These are phyloP conservation scores for Xerus rutilus DNA, from an alignment of 2,797 vertebrate species.

Conservation along the genomic window DNA sequence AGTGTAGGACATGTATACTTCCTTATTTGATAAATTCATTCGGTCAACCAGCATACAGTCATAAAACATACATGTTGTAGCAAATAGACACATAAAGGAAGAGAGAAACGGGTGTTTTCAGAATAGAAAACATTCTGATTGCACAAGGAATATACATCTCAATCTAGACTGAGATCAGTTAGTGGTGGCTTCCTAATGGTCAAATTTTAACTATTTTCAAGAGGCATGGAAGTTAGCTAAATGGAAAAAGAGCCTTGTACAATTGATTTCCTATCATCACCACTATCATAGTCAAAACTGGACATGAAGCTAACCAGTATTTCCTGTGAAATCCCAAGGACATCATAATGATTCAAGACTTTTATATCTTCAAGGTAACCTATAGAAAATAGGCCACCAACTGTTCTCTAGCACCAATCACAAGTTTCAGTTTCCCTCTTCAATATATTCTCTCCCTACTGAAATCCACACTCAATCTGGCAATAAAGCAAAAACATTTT, in stretches of 20 bases:
- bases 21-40: slow-evolving; percentile 22
- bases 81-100: not conserved
- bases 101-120: not conserved
- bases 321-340: not conserved
- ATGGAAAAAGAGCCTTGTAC: not conserved
- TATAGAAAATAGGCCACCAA: not conserved
- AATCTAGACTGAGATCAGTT: not conserved
- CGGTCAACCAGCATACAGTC: not conserved
- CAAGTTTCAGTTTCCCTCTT: not conserved
- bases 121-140: not conserved
- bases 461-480: not conserved
- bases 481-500: not conserved
- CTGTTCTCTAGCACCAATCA: slow-evolving; percentile 17
- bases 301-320: not conserved
- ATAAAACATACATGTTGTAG: not conserved
- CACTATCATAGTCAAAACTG: not conserved
- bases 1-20: not conserved
- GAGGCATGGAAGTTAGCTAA: not conserved
- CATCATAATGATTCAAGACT: not conserved
- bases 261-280: not conserved
- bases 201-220: slow-evolving; percentile 48
- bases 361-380: not conserved
- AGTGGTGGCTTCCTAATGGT: not conserved
- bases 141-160: not conserved
- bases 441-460: not conserved